Conservation (phyloP, 2,113 vertebrate genomes). For the Orthochromis malagaraziensis region DNA sequence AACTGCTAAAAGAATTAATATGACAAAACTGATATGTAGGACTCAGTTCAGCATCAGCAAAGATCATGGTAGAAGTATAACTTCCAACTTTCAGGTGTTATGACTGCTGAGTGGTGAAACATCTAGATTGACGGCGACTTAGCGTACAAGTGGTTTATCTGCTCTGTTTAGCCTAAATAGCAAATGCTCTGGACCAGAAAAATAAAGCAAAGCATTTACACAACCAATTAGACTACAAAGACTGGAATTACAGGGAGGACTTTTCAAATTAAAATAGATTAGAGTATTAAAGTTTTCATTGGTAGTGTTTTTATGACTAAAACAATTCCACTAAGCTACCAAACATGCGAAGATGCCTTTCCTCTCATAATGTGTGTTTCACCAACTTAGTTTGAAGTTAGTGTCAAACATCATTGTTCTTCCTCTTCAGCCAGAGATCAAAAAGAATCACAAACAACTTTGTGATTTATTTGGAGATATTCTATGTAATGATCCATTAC, state of each 20-base stretch:
- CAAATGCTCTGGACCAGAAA: neutral
- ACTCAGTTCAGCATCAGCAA: neutral
- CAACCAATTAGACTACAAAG: neutral
- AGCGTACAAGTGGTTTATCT: neutral
- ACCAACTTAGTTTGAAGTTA: conserved; percentile 1
- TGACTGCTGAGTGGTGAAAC: neutral
- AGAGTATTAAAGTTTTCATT: neutral
- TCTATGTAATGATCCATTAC: conserved; percentile 36
- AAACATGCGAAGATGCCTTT: neutral
- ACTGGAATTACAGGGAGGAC: neutral
- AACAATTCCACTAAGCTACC: neutral
- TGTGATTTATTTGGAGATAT: conserved; percentile 16
- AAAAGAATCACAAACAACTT: conserved; percentile 11
- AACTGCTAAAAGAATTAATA: neutral
- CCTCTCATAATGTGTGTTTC: neutral
- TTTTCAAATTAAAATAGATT: neutral
- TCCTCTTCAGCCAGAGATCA: neutral
- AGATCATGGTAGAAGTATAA: neutral
- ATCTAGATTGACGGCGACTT: neutral
- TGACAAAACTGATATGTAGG: neutral
- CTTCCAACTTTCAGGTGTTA: neutral
- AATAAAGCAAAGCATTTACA: neutral
- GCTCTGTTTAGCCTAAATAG: neutral
- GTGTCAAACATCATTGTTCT: neutral
- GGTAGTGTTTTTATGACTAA: neutral